These are phyloP conservation scores for Vimba vimba DNA, from an alignment of 2,113 vertebrate species.

Conservation along the genomic window DNA sequence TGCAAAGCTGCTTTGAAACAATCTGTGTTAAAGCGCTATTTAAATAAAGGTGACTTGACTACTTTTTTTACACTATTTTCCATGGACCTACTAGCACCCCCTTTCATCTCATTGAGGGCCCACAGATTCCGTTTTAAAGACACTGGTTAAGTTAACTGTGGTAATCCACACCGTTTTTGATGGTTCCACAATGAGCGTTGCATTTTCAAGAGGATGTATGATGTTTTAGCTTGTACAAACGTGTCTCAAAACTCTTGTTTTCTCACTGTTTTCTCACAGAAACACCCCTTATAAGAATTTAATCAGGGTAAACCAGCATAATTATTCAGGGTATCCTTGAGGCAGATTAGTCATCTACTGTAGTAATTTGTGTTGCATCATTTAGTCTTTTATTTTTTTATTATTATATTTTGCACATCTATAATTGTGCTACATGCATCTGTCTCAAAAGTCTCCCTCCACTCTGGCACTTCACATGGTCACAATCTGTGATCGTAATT, in stretches of 20 bases:
- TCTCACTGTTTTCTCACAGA: not conserved
- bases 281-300: not conserved
- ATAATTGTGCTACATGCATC: constrained; percentile 6
- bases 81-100: too few relatives aligned
- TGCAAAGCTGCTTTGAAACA: too few relatives aligned
- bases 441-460: constrained; percentile 34
- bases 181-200: not conserved
- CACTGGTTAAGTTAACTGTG: too few relatives aligned
- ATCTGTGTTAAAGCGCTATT: too few relatives aligned
- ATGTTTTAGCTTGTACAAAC: not conserved
- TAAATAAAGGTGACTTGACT: too few relatives aligned
- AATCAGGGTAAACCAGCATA: not conserved
- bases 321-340: not conserved
- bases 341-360: not conserved
- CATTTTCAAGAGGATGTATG: too few relatives aligned
- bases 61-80: too few relatives aligned
- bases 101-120: too few relatives aligned
- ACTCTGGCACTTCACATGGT: constrained; percentile 83
- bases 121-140: too few relatives aligned
- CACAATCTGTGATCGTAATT: constrained; percentile 84
- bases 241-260: not conserved
- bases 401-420: not conserved
- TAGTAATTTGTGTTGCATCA: not conserved
- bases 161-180: not conserved
- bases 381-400: not conserved